Percentiles rank a stretch among this genome's conserved stretches.
Evolutionary conservation across 2,888 invertebrate genomes (phyloP).

Genomic region (Perizoma flavofasciatum): DNA sequence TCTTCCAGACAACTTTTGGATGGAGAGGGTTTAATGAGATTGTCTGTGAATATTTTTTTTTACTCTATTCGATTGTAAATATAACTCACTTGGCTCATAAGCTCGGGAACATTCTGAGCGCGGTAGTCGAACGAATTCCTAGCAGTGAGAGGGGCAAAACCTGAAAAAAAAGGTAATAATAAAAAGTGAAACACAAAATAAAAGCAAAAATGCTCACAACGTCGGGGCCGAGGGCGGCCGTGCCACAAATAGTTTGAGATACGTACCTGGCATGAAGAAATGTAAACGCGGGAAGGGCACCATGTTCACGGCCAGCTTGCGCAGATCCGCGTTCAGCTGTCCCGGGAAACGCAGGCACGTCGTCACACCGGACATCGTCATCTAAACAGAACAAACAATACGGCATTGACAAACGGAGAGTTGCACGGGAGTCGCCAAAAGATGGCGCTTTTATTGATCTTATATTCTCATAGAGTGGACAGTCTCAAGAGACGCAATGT

Average conservation of each 20-base stretch:
- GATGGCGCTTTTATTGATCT: conserved; percentile 4
- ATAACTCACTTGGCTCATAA: conserved; percentile 85
- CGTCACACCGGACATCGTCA: conserved; percentile 90
- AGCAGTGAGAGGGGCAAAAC: conserved; percentile 91
- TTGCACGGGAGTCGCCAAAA: not conserved
- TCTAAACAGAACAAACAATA: conserved; percentile 51
- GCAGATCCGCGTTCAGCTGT: conserved; percentile 94
- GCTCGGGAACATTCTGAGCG: conserved; percentile 89
- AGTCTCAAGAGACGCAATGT: too few species aligned
- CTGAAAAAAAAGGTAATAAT: conserved; percentile 48
- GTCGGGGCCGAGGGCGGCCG: too few species aligned
- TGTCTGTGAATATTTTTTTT: too few species aligned
- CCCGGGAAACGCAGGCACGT: conserved; percentile 95
- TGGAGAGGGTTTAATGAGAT: too few species aligned
- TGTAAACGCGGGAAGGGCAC: conserved; percentile 96
- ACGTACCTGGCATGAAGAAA: conserved; percentile 79
- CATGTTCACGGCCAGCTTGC: conserved; percentile 96
- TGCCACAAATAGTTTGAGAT: not conserved
- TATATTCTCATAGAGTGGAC: too few species aligned
- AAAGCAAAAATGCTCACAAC: too few species aligned
- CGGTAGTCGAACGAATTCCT: conserved; percentile 89
- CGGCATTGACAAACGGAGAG: not conserved
- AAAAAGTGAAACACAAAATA: too few species aligned
- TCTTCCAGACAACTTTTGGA: too few species aligned
- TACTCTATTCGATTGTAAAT: too few species aligned